Evolutionary conservation across 1,140 invertebrate species (phyloP), one percentile per base, ranked within the genome.

Genomic region (Macrostomum lignano): DNA sequence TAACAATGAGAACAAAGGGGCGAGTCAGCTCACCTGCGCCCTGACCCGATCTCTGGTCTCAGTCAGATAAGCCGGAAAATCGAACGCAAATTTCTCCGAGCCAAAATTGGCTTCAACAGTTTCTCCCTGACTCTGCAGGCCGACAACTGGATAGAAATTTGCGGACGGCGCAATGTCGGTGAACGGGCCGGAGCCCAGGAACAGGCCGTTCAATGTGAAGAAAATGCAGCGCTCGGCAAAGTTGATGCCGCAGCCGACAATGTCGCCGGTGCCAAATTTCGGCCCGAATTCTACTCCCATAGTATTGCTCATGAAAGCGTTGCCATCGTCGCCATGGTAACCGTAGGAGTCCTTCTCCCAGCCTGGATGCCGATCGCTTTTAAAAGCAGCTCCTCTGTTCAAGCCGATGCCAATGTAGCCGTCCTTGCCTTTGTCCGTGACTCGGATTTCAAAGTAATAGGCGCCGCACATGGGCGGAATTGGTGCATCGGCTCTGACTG

Each of bases 281-380:
- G 88, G 88, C 21, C 91, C 91, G 60, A 96, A 96, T 0, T 78
- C 72, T 52, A 84, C 75, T 0, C 88, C 88, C 17, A 77, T 84
- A 29, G 84, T 31, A 73, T 81, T 88, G 20, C 79, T 86, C 55
- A 79, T 86, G 59, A 96, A 98, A 40, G 84, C 91, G 59, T 96
- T 78, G 1, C 91, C 91, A 60, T 98, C 91, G 59, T 98, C 86
- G 14, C 86, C 91, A 60, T 98, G 91, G 64, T 98, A 98, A 25
- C 88, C 91, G 56, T 93, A 98, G 2, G 86, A 94, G 49, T 86
- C 73, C 53, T 91, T 88, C 55, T 98, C 88, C 84, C 88, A 96
- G 30, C 88, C 82, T 69, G 61, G 47, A 55, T 56, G 37, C 26
- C n/a, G n/a, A n/a, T n/a, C n/a, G n/a, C n/a, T n/a, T n/a, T n/a